Conservation (phyloP, 1,140 invertebrate species). For the Zaprionus capensis region DNA sequence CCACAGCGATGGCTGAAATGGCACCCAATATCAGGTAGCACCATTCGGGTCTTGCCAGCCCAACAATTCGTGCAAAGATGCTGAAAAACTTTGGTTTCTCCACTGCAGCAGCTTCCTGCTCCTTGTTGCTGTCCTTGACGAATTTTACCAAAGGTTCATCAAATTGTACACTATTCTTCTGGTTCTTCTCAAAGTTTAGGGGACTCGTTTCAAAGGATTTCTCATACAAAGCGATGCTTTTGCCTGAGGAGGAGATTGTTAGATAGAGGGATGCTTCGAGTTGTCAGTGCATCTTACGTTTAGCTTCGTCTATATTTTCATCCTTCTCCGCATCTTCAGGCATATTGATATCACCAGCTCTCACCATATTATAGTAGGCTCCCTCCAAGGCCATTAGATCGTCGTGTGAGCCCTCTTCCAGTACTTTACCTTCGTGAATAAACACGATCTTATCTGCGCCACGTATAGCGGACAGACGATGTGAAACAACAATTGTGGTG, state of each 20-base stretch:
- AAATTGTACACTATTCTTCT: constrained; percentile 78
- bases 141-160: constrained; percentile 61
- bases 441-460: constrained; percentile 92
- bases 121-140: constrained; percentile 53
- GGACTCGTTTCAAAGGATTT: constrained; percentile 82
- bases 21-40: constrained; percentile 89
- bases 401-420: constrained; percentile 92
- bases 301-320: constrained; percentile 59
- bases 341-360: constrained; percentile 70
- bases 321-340: constrained; percentile 67
- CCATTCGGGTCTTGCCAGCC: constrained; percentile 91
- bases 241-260: constrained; percentile 44
- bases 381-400: constrained; percentile 90
- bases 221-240: constrained; percentile 70
- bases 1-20: constrained; percentile 89
- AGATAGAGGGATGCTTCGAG: not conserved
- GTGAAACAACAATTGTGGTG: constrained; percentile 94
- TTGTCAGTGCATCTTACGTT: constrained; percentile 42
- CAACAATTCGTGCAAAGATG: constrained; percentile 87
- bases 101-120: not conserved
- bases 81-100: constrained; percentile 62
- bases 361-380: constrained; percentile 88
- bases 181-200: constrained; percentile 75
- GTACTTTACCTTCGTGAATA: constrained; percentile 89
- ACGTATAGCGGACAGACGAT: constrained; percentile 93